Percentiles rank a stretch among this genome's conserved stretches.
Evolutionary conservation across 2,113 vertebrate species (phyloP).

Genomic region (Plecotus auritus): DNA sequence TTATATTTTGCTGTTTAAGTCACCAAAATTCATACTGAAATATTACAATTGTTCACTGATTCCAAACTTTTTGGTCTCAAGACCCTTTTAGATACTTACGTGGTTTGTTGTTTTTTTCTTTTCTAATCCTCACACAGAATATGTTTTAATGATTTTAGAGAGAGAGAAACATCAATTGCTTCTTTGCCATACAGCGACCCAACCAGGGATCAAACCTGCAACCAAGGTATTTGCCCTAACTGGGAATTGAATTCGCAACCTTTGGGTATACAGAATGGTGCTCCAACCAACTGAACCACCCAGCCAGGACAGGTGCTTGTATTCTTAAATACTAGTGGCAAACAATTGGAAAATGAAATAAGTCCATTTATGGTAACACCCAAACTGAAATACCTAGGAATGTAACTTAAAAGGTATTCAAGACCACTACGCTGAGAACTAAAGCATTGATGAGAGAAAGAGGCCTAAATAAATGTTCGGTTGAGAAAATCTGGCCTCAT

Average conservation of each 20-base stretch:
- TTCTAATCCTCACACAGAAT: background rate
- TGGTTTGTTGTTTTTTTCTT: background rate
- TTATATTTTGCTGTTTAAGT: background rate
- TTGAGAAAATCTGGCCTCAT: background rate
- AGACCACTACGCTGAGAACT: background rate
- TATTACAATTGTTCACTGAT: background rate
- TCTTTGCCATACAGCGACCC: background rate
- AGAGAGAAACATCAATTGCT: background rate
- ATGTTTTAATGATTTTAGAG: background rate
- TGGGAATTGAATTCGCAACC: background rate
- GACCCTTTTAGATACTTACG: background rate
- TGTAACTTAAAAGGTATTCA: background rate
- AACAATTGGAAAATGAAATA: background rate
- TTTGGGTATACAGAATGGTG: background rate
- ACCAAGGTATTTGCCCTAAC: too few relatives aligned
- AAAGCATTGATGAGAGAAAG: background rate
- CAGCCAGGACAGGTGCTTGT: background rate
- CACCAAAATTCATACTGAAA: background rate
- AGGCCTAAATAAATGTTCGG: background rate
- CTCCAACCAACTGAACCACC: background rate
- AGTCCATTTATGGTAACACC: background rate
- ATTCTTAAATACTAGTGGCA: background rate
- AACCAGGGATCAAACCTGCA: background rate
- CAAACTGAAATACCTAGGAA: background rate
- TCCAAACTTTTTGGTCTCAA: background rate